Base-by-base conservation (phyloP, 2,888 invertebrate species). In the Hymenopus coronatus region DNA sequence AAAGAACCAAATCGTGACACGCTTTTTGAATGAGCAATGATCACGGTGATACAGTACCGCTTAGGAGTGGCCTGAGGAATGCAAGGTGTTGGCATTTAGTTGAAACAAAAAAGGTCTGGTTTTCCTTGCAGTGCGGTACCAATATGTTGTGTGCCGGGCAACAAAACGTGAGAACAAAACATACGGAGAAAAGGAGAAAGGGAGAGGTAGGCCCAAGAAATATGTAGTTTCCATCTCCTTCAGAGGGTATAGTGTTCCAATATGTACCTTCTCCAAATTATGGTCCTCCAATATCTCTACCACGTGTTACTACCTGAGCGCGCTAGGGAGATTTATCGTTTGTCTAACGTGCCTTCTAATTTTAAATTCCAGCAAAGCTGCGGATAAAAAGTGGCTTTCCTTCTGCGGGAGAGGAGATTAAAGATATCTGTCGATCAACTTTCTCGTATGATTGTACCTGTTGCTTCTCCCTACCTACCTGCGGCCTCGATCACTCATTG, bases 401-500 rank as follows among this genome's bases (percentile, higher is more conserved):
- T 70, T 15, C 54, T 25, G 20, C 25, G 25, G 0, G 54, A 20
- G 20, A 70, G 54, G 20, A 70, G 54, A 70, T 70, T 20, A 70
- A 70, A 70, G 54, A 70, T 20, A 70, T 70, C 54, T 70, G 54
- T 70, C 54, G 54, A 70, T 70, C 54, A 87, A 87, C 82, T 87
- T 87, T 82, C 82, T 87, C 82, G 46, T 28, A 20, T 86, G 86
- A 86, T 28, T 86, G 86, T 86, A 87, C 87, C 82, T 87, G 87
- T 33, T 82, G 87, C 82, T 87, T 82, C 82, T 87, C 88, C 85
- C 82, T 82, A 83, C 87, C 87, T 89, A 87, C 89, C 87, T 89
- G 87, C 83, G 89, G 84, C 89, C 89, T 89, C 89, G 89, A 84
- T 89, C 85, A 54, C 83, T 83, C 84, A 84, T 33, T 70, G 70